Evolutionary conservation across 2,888 invertebrate species (phyloP), one percentile per base, ranked within the genome.

Genomic region (Agrochola lychnidis): DNA sequence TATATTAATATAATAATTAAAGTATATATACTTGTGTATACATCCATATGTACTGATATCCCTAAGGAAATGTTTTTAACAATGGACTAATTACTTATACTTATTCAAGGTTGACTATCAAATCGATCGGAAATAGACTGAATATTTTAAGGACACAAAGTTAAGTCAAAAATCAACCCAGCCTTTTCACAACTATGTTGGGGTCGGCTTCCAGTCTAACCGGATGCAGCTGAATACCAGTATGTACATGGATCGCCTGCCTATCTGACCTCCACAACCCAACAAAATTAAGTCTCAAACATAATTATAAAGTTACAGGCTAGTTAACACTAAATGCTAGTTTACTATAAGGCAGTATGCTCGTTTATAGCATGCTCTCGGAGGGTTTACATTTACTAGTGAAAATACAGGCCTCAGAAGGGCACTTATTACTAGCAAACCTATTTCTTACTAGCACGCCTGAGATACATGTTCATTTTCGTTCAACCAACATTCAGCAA

Each of bases 41-140:
- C n/a, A n/a, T n/a, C n/a, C n/a, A n/a, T n/a, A n/a, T n/a, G 4
- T n/a, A 68, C 40, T 40, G 10, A 36, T 61, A 40, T 61, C 68
- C 19, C 7, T 59, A 40, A n/a, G 61, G 61, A 61, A 61, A 40
- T 40, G 1, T 68, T n/a, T 61, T n/a, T n/a, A 19, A 61, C 16
- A 68, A n/a, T 68, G 68, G 19, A 12, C 61, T 40, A 19, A 61
- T 62, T 69, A 59, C 59, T 69, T 68, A 40, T 59, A 19, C 19
- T 12, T 22, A 42, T 68, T 57, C 36, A 53, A 56, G n/a, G 40
- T 40, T 61, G 7, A 19, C 40, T 16, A 40, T 30, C 14, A 36
- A 14, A n/a, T 67, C 9, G n/a, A 19, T 61, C 36, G n/a, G n/a
- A 10, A 40, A 61, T 40, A n/a, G 36, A 19, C 36, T 59, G 10